Base-by-base conservation (phyloP, 2,888 invertebrate genomes). In the Dorcus hopei region DNA sequence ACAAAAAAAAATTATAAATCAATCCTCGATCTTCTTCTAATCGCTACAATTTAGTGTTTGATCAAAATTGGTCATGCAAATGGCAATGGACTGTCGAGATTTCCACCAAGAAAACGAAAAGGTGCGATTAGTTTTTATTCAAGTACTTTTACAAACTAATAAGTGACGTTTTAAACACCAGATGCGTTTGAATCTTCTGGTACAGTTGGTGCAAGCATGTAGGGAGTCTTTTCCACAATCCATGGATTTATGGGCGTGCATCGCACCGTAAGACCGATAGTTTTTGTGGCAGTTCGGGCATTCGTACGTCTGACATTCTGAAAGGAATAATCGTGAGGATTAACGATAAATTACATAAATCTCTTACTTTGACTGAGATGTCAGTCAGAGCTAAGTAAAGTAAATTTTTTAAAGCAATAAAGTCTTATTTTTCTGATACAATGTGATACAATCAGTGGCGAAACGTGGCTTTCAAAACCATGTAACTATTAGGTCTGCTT, bases 241-340 rank as follows among this genome's bases (percentile, higher is more conserved):
- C 55, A 59, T 52, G 1, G 59, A 59, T 49, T 56, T 59, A 33
- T 59, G 59, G 39, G 59, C 52, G 23, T 55, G 52, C 59, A 59
- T 59, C 8, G 59, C 51, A 49, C 48, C 59, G 38, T 59, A 52
- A 2, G 56, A 42, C 3, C 50, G 51, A 23, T 59, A 59, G 43
- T n/a, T 45, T 42, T 59, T 59, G 14, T 59, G 49, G 49, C 59
- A 59, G 23, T 49, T 54, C 47, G 59, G 55, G 26, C 59, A 59
- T 9, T 14, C 33, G 39, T 39, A 53, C 3, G 14, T 48, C 47
- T 49, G 53, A 19, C 19, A 19, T 11, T 49, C 58, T 58, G 54
- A 58, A 58, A 58, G n/a, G 38, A 58, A 53, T 14, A 7, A 39
- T 26, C 23, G 4, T 49, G 5, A 58, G 38, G 49, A 49, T 42